Base-by-base conservation (phyloP, 2,113 vertebrate species). In the Burhinus oedicnemus region DNA sequence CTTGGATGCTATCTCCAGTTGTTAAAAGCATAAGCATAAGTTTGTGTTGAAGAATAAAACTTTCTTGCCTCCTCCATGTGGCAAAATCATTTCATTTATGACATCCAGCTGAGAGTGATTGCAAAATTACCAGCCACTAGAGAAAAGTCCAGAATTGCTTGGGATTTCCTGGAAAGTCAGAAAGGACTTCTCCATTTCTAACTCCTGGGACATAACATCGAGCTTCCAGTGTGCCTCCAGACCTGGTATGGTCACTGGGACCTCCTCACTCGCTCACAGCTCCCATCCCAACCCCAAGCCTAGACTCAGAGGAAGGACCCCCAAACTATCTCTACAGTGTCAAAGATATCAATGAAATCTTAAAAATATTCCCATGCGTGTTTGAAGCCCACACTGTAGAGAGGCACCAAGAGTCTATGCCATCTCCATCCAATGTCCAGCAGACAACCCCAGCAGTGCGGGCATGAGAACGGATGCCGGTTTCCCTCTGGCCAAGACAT, bases 141-240 rank as follows among this genome's bases (percentile, higher is more conserved):
- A 82, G 27, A 69, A 74, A 76, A 54, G 20, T 70, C 22, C 1
- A 6, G 11, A 23, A 23, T 58, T 61, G 6, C 40, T 29, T 80
- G 36, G 38, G 34, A 62, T 78, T 93, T 83, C 51, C 76, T 92
- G 55, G 77, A 88, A 88, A 94, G 34, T 34, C 34, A 72, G 45
- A 85, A 76, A 70, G 26, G 32, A 38, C 14, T 9, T 77, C 90
- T 80, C 40, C 38, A 74, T 80, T 80, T 90, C 81, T 55, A 90
- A n/a, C 11, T 80, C 21, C 32, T 4, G 5, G 16, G 36, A 49
- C 4, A 15, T 8, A 75, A 8, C 20, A 61, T 8, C 6, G 15
- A 58, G 45, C 32, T 90, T 54, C 38, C 36, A 83, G 7, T 23
- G 27, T 74, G 57, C 30, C 15, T 79, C 61, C 51, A 58, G 45